Base-by-base conservation (phyloP, 2,113 vertebrate genomes). In the Copsychus sechellarum region DNA sequence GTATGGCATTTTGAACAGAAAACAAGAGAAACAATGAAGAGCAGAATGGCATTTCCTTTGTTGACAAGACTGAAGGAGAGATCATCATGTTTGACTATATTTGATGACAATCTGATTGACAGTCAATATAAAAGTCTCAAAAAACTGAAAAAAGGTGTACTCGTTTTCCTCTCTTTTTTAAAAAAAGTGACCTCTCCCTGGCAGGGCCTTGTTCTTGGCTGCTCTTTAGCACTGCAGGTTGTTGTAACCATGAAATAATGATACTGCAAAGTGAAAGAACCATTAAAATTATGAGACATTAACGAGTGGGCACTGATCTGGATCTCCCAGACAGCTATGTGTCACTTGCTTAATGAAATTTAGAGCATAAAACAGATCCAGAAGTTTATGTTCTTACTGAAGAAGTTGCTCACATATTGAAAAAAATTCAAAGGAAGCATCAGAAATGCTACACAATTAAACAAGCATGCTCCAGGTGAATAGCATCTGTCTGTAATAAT, bases 131-230 rank as follows among this genome's bases (percentile, higher is more conserved):
- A 86, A 94, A 88, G 45, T 47, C 21, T 67, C 22, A 79, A 79
- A 76, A 60, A 58, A 3, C 0, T 3, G 13, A 51, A 25, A 6
- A 43, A 34, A 79, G 28, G 5, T 0, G 0, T 61, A 53, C 10
- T 7, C 5, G 69, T 72, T 47, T 62, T 9, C 24, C 20, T 26
- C 17, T 48, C 8, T 20, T 8, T 48, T 69, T 53, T 51, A 17
- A 66, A 56, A 48, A 58, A 17, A 5, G 8, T 69, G 14, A 48
- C 25, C 14, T 84, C 24, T 78, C 38, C 26, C 26, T 34, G 21
- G n/a, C 36, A 57, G 11, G 26, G 2, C 34, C 54, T 51, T 51
- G 5, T 51, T 42, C 14, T 45, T 56, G 29, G 22, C 67, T 53
- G 5, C 18, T 73, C 24, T 56, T 62, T 38, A 56, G 42, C 43